Conservation (phyloP, 2,888 invertebrate genomes). For the Notodonta dromedarius region DNA sequence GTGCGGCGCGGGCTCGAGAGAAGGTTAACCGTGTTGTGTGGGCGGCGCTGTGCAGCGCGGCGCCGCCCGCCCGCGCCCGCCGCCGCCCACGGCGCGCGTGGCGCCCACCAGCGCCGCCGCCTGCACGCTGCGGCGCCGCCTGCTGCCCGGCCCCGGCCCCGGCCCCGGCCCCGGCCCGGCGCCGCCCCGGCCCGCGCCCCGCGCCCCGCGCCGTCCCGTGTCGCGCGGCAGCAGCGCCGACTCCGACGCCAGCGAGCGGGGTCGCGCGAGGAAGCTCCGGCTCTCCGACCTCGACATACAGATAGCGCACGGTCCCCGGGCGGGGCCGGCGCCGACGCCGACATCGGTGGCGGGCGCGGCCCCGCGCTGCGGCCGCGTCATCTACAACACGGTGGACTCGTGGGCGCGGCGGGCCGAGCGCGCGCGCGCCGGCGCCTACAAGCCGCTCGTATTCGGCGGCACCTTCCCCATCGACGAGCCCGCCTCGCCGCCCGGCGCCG, state of each 20-base stretch:
- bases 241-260: conserved; percentile 17
- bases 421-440: conserved; percentile 67
- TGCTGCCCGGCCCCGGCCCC: conserved; percentile 31
- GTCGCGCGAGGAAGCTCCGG: conserved; percentile 18
- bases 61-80: conserved; percentile 2
- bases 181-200: conserved; percentile 28
- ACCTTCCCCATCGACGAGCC: conserved; percentile 94
- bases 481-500: conserved; percentile 52
- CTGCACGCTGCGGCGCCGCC: conserved; percentile 45
- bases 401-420: conserved; percentile 82
- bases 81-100: conserved; percentile 27
- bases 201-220: conserved; percentile 20
- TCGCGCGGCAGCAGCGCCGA: conserved; percentile 20
- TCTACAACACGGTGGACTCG: conserved; percentile 86
- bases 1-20: conserved; percentile 4
- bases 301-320: conserved; percentile 39
- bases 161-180: conserved; percentile 24
- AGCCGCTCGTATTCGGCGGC: conserved; percentile 91
- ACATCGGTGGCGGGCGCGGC: conserved; percentile 27
- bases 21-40: conserved; percentile 4
- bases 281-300: conserved; percentile 59
- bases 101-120: conserved; percentile 34
- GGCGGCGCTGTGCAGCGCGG: conserved; percentile 3
- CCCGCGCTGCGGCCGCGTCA: conserved; percentile 73
- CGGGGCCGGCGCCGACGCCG: conserved; percentile 18